Base-by-base conservation (phyloP, 1,140 invertebrate species). In the Tachypleus tridentatus region DNA sequence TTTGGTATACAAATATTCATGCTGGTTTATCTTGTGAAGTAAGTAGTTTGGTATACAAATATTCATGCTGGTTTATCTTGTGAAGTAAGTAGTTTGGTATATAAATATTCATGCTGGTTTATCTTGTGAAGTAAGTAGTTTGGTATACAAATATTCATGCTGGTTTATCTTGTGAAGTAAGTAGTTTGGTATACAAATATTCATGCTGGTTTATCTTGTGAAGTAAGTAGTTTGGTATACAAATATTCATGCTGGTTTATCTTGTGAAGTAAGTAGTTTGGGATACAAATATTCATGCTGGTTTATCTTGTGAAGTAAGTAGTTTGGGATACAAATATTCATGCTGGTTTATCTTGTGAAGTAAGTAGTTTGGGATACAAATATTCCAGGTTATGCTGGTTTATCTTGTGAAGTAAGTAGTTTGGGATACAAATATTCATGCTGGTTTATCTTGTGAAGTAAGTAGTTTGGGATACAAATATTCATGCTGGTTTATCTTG, bases 331-430 rank as follows among this genome's bases (percentile, higher is more conserved):
- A 29, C 29, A 29, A 29, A 29, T 29, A 29, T 29, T 2, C 29
- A 87, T 73, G 78, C 80, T 1, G 93, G 93, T 5, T 75, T 88
- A 5, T 93, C 90, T 0, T 97, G 93, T 77, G 86, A 92, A 75
- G 29, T 29, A 29, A 29, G 29, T 29, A 29, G 29, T 29, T 29
- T 29, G 29, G 2, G 0, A 29, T 29, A 29, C 29, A 29, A 29
- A 29, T 29, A 29, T 29, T 2, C 70, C 74, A 57, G 86, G 85
- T 5, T 87, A 87, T 73, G 78, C 80, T 1, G 93, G 93, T 5
- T 75, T 88, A 5, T 93, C 90, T 0, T 97, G 93, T 77, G 86
- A 92, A 75, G 29, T 29, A 29, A 29, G 29, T 29, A 29, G 29
- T 29, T 29, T 29, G 29, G 2, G 0, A 29, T 29, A 29, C 29